Evolutionary conservation across 1,140 invertebrate genomes (phyloP).

Genomic region (Drosophila hydei): DNA sequence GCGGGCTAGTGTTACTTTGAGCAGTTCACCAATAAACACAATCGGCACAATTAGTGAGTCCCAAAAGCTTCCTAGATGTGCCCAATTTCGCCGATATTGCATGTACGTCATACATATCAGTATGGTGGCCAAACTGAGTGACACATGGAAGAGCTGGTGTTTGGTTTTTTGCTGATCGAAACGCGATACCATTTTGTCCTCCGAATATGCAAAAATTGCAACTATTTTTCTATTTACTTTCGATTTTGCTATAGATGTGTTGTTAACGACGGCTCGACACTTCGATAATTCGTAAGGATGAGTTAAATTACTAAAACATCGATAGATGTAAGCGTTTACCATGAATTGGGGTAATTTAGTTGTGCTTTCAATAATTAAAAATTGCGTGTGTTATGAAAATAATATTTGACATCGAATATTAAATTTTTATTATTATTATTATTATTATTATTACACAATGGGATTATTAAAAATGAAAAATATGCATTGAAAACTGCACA

Average conservation of each 20-base stretch:
- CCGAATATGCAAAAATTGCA: slow-evolving; percentile 1
- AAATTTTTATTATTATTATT: no score
- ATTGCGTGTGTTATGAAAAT: no score
- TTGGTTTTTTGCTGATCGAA: slow-evolving; percentile 82
- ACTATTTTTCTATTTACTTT: slow-evolving; percentile 40
- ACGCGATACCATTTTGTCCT: slow-evolving; percentile 65
- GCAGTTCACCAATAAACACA: slow-evolving; percentile 73
- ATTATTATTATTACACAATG: no score
- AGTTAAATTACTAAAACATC: neutral
- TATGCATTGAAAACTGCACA: no score
- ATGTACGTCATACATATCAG: slow-evolving; percentile 82
- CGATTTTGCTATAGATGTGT: slow-evolving; percentile 21
- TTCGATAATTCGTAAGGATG: slow-evolving; percentile 15
- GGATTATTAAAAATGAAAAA: no score
- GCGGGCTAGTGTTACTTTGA: slow-evolving; percentile 73
- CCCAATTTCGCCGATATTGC: slow-evolving; percentile 77
- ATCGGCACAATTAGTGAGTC: slow-evolving; percentile 83
- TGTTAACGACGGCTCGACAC: slow-evolving; percentile 29
- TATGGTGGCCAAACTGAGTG: slow-evolving; percentile 75
- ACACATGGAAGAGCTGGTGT: slow-evolving; percentile 81
- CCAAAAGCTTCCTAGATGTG: slow-evolving; percentile 76
- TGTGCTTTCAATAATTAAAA: no score
- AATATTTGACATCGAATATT: no score
- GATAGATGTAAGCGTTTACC: neutral
- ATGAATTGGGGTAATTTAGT: no score